Conservation (phyloP, 2,888 invertebrate species). For the Micropterix aruncella region DNA sequence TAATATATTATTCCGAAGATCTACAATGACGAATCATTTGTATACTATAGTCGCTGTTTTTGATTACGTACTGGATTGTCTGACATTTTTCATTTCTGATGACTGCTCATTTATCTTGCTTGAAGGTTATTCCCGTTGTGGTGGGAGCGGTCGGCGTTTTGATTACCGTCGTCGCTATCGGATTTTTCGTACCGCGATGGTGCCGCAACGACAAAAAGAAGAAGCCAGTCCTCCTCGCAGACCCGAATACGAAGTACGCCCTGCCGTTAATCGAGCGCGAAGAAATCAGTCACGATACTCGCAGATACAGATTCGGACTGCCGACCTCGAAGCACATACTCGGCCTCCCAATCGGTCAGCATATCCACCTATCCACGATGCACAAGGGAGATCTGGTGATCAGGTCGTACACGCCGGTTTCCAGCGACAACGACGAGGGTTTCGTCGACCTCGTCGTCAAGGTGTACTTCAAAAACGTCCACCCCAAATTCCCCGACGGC, state of each 20-base stretch:
- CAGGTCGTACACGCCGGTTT: constrained; percentile 94
- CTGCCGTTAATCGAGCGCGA: constrained; percentile 79
- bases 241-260: constrained; percentile 75
- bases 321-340: constrained; percentile 81
- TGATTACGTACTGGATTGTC: too few species aligned
- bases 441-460: constrained; percentile 87
- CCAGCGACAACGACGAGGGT: constrained; percentile 89
- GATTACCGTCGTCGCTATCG: constrained; percentile 32
- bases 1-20: too few species aligned
- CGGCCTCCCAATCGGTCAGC: constrained; percentile 80
- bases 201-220: constrained; percentile 22
- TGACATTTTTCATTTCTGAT: too few species aligned
- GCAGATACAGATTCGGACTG: constrained; percentile 80
- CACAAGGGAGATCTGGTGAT: constrained; percentile 83
- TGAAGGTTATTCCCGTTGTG: constrained; percentile 33
- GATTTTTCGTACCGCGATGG: constrained; percentile 27
- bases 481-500: constrained; percentile 95
- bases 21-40: too few species aligned
- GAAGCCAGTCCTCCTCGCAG: constrained; percentile 50
- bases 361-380: constrained; percentile 83
- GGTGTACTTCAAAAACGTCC: constrained; percentile 90
- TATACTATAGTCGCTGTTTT: too few species aligned
- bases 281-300: constrained; percentile 85
- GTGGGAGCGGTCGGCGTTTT: constrained; percentile 36
- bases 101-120: too few species aligned